Evolutionary conservation across 2,888 invertebrate genomes (phyloP), one percentile per base, ranked within the genome.

Genomic region (Geotrupes spiniger): DNA sequence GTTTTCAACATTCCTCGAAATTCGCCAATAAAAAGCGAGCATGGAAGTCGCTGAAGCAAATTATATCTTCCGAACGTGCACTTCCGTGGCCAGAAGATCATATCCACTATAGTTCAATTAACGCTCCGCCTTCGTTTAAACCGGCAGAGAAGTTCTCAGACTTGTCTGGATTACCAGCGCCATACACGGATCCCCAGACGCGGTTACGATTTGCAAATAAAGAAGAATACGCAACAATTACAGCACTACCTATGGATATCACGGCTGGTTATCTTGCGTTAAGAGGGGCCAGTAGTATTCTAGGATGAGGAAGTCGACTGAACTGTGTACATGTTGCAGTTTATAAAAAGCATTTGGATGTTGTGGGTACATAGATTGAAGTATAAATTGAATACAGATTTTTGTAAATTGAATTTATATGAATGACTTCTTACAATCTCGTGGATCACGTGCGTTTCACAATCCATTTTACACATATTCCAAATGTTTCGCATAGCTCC

Each of bases 91-190:
- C 84, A 12, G 79, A 83, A 50, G 83, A 87, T 65, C 82, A 83
- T 42, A 82, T 91, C 46, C 81, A 89, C 62, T 93, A 94, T 76
- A 87, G 87, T 62, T 85, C 87, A 15, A 85, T 95, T 54, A 93
- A 93, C 73, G 92, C 93, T 16, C 93, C 93, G 8, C 93, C 94
- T 28, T 89, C 92, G 27, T 89, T 94, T 66, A 85, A 84, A 66
- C 95, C 95, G 2, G 84, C 90, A 0, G 93, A 93, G 66, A 95
- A 94, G 64, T 95, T 95, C 71, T 95, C 94, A 0, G 95, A 95
- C 67, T 85, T 95, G 53, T 92, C 92, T 44, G 94, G 94, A 0
- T 72, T 94, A 25, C 84, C 86, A 33, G 83, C 93, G 15, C 87
- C 87, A 9, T 96, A 95, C 64, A 87, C 89, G 56, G 94, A 95